Conservation (phyloP, 2,888 invertebrate species). For the Isotomurus palustris region DNA sequence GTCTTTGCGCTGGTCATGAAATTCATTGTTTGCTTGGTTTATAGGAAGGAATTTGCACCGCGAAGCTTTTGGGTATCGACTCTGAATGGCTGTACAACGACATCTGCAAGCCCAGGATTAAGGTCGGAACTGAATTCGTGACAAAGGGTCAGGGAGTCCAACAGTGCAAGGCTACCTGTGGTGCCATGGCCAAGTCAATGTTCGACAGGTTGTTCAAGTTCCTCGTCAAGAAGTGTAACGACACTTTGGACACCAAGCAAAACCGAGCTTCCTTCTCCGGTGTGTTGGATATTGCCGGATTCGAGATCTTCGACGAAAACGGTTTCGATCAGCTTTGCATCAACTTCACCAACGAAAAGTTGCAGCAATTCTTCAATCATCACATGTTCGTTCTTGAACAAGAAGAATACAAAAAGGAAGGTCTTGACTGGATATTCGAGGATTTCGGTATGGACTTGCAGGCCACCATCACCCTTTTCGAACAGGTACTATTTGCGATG, state of each 20-base stretch:
- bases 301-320: conserved; percentile 73
- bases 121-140: conserved; percentile 54
- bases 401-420: conserved; percentile 92
- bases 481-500: too few species aligned
- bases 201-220: conserved; percentile 52
- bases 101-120: conserved; percentile 54
- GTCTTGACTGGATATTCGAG: conserved; percentile 89
- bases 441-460: conserved; percentile 96
- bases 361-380: conserved; percentile 98
- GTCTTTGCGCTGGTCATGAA: not conserved
- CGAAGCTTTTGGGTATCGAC: conserved; percentile 53
- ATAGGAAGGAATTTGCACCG: conserved; percentile 11
- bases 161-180: conserved; percentile 41
- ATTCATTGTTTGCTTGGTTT: not conserved
- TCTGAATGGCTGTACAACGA: conserved; percentile 51
- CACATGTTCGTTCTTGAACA: conserved; percentile 97
- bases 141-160: conserved; percentile 52
- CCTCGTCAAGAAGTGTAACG: conserved; percentile 57
- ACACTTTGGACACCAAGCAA: conserved; percentile 56
- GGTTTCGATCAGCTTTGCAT: conserved; percentile 93
- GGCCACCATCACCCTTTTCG: conserved; percentile 91
- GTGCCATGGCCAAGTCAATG: conserved; percentile 50
- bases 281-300: conserved; percentile 60
- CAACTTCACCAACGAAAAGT: conserved; percentile 96
- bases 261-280: conserved; percentile 57